Conservation (phyloP, 2,888 invertebrate species). For the Creontiades dilutus region DNA sequence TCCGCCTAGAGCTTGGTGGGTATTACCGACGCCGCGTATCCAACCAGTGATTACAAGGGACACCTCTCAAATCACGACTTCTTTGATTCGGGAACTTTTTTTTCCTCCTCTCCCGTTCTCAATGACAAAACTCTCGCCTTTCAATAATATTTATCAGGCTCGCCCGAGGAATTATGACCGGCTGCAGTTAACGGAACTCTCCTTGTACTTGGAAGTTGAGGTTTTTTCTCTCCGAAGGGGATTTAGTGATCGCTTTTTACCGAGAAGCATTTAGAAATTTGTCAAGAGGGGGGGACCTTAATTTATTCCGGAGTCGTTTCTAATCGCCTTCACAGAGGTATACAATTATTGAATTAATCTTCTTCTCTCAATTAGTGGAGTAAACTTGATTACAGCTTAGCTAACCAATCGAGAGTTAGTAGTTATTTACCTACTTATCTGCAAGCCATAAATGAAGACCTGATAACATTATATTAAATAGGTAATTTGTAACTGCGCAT, state of each 20-base stretch:
- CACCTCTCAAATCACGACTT: slow-evolving; percentile 22
- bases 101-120: background rate
- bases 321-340: background rate
- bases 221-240: background rate
- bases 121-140: slow-evolving; percentile 30
- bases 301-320: background rate
- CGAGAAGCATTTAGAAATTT: background rate
- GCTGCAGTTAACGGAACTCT: background rate
- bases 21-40: background rate
- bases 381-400: too few species aligned
- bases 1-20: background rate
- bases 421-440: too few species aligned
- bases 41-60: slow-evolving; percentile 1
- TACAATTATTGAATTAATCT: too few species aligned
- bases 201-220: background rate
- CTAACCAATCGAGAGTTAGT: too few species aligned
- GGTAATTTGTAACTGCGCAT: too few species aligned
- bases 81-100: background rate
- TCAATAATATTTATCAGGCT: slow-evolving; percentile 39
- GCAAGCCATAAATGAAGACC: too few species aligned
- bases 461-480: too few species aligned
- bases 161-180: background rate
- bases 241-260: background rate
- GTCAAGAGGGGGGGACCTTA: background rate
- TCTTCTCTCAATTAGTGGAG: too few species aligned